Base-by-base conservation (phyloP, 2,113 vertebrate genomes). In the Elephantulus edwardii region DNA sequence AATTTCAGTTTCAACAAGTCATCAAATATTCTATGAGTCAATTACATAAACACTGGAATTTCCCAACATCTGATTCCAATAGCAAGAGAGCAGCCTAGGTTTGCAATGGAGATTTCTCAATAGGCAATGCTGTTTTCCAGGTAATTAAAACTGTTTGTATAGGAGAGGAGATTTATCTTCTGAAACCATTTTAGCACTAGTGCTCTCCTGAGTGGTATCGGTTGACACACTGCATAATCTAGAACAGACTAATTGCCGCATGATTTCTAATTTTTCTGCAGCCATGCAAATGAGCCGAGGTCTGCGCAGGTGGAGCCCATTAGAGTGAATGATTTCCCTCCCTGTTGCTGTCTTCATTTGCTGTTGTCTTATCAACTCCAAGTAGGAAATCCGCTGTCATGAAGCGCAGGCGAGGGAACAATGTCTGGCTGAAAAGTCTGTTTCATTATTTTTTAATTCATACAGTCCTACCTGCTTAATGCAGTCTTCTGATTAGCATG, bases 371-470 rank as follows among this genome's bases (percentile, higher is more conserved):
- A 98, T 97, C 97, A 97, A 95, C 96, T 97, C 95, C 81, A 95
- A 96, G 97, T 96, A 97, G 97, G 97, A 97, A 97, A 97, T 98
- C 97, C 95, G 98, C 98, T 97, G 98, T 98, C 97, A 96, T 96
- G 97, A 97, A 98, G 98, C 97, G 97, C 97, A 97, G 95, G 93
- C 96, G 33, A 96, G 97, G 97, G 97, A 98, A 98, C 97, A 98
- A 98, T 97, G 98, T 98, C 98, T 98, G 98, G 98, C 98, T 98
- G 98, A 96, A 98, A 98, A 99, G 98, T 97, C 98, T 98, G 98
- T 99, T 98, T 97, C 96, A 98, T 98, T 98, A 99, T 98, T 99
- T 99, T 98, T 99, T 99, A 98, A 99, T 99, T 99, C 98, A 97
- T 98, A 97, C 95, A 96, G 97, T 98, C 98, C 98, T 98, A 98